These are phyloP conservation scores for Dysmachus trigonus DNA, from an alignment of 2,888 invertebrate genomes.

Conservation along the genomic window DNA sequence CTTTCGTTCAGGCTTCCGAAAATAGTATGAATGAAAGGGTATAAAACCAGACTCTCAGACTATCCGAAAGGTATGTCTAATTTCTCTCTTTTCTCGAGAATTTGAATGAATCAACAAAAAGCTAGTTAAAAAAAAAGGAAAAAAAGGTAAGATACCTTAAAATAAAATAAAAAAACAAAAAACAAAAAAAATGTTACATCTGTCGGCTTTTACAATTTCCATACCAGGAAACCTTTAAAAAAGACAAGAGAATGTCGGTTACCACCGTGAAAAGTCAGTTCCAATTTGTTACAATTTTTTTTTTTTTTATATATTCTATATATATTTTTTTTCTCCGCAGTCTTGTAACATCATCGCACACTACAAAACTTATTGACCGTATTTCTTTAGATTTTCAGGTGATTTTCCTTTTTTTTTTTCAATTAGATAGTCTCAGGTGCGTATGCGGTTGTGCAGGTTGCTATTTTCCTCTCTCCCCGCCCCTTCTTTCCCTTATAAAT, in stretches of 20 bases:
- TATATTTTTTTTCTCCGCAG: too few species aligned
- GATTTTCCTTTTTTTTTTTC: too few species aligned
- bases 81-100: neutral
- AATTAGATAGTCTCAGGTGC: neutral
- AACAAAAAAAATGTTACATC: neutral
- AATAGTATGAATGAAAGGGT: neutral
- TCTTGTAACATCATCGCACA: neutral
- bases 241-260: neutral
- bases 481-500: neutral
- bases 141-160: neutral
- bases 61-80: neutral
- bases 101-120: neutral
- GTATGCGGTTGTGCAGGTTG: neutral
- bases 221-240: neutral
- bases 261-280: neutral
- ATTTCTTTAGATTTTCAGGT: neutral
- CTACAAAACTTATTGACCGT: neutral
- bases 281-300: neutral
- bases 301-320: neutral
- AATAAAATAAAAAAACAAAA: neutral
- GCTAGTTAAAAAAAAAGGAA: neutral
- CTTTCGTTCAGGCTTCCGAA: neutral
- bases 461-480: neutral
- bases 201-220: neutral
- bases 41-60: too few species aligned